Evolutionary conservation across 1,140 invertebrate species (phyloP), one percentile per base, ranked within the genome.

Genomic region (Zaprionus inermis): DNA sequence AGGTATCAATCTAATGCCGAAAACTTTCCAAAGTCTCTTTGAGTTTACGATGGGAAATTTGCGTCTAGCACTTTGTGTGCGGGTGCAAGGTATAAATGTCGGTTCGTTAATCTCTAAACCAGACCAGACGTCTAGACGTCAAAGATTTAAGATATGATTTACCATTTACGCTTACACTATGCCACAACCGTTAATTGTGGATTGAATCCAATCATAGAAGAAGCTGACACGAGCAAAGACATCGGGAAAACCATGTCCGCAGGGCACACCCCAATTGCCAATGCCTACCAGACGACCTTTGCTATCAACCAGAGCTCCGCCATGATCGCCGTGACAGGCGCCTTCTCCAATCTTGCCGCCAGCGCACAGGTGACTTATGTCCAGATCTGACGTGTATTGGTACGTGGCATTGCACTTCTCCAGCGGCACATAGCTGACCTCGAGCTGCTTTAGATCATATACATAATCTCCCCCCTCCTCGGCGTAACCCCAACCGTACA

Each of bases 291-390:
- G 68, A 11, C 72, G 79, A 3, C 90, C 91, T 7, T 68, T 51
- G 14, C 49, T 38, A 9, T 91, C 78, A 11, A 91, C 81, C 20
- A 91, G 56, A 0, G 91, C 79, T 12, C 88, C 91, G 11, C 91
- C 91, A 1, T 76, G 52, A 57, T 91, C 91, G 11, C 91, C 91
- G 44, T 86, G 73, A 20, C 91, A 91, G 41, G 84, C 77, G 3
- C 94, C 94, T 2, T 61, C 92, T 3, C 94, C 94, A 7, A 70
- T 55, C 32, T 89, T 93, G 0, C 94, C 94, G 11, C 94, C 90
- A 0, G 94, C 94, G 69, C 95, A 95, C 22, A 95, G 93, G 72
- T 95, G 94, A 0, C 91, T 83, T 5, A 64, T 1, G 34, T 79
- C 91, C 20, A 91, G 51, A 24, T 81, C 75, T 4, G 22, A 28